phyloP scores from a whole-genome alignment of 2,888 invertebrate species.

The Stramonita haemastoma region DNA sequence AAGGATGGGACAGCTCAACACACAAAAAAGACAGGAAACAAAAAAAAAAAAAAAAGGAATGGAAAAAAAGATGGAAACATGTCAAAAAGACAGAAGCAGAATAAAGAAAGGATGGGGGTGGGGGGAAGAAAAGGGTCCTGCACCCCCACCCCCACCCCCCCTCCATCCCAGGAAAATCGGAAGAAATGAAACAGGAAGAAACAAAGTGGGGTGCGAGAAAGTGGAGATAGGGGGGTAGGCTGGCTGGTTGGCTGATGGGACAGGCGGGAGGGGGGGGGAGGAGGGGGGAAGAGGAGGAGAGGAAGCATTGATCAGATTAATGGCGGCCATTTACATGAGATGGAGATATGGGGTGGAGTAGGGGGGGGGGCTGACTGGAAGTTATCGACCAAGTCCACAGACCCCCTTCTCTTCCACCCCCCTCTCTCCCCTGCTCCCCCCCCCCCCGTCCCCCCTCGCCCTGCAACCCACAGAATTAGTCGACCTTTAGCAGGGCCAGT shows the following conservation, averaged over 20 bases:
- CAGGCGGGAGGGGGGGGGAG: conserved; percentile 34
- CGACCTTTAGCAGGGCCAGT: background rate
- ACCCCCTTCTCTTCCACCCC: background rate
- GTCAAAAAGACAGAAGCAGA: too few species aligned
- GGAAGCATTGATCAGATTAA: conserved; percentile 48
- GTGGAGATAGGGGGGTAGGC: background rate
- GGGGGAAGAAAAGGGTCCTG: too few species aligned
- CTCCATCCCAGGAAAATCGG: too few species aligned
- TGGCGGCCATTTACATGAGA: conserved; percentile 46
- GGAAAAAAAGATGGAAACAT: too few species aligned
- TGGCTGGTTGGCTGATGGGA: background rate
- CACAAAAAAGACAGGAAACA: too few species aligned
- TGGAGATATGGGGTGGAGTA: conserved; percentile 27
- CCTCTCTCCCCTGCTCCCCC: background rate
- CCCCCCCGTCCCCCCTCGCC: background rate
- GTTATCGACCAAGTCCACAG: background rate
- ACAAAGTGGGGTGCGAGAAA: background rate
- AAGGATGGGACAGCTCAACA: too few species aligned
- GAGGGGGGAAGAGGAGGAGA: background rate
- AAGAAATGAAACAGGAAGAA: too few species aligned
- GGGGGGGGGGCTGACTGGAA: conserved; percentile 16
- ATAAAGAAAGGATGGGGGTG: too few species aligned
- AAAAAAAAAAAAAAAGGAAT: too few species aligned
- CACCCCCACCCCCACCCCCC: too few species aligned
- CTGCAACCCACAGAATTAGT: conserved; percentile 24